Percentiles rank a stretch among this genome's conserved stretches.
Conservation (phyloP, 2,888 invertebrate genomes). For the Craniophora ligustri region DNA sequence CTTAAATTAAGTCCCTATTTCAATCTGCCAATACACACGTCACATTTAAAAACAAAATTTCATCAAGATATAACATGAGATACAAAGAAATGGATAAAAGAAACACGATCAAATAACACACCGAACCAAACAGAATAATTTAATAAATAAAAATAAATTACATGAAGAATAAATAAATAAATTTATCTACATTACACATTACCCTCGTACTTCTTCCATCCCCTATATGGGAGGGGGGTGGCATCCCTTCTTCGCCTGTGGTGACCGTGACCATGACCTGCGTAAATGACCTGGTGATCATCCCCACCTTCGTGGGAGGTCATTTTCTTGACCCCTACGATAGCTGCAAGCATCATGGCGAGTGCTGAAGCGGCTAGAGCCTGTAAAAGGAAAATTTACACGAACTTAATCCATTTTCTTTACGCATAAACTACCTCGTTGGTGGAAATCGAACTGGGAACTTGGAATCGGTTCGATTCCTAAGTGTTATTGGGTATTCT, state of each 20-base stretch:
- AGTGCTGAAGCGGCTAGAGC: conserved; percentile 91
- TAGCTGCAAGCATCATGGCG: conserved; percentile 92
- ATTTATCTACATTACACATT: conserved; percentile 33
- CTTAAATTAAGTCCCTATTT: too few species aligned
- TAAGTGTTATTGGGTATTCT: too few species aligned
- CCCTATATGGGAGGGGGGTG: conserved; percentile 85
- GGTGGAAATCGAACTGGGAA: too few species aligned
- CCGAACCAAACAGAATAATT: conserved; percentile 43
- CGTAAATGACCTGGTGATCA: conserved; percentile 89
- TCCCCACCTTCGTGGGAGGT: conserved; percentile 89
- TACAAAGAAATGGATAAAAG: conserved; percentile 4
- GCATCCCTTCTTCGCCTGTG: conserved; percentile 85
- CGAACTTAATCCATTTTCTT: too few species aligned
- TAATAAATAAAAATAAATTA: conserved; percentile 54
- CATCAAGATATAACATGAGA: too few species aligned
- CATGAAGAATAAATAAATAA: conserved; percentile 38
- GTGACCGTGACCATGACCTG: conserved; percentile 89
- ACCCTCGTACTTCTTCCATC: conserved; percentile 76
- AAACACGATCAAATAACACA: conserved; percentile 6
- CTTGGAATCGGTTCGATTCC: too few species aligned
- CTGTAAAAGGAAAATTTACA: conserved; percentile 61
- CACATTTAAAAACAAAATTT: too few species aligned
- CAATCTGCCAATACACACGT: too few species aligned
- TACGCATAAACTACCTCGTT: too few species aligned
- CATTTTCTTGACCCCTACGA: conserved; percentile 92